These are phyloP conservation scores for Hyphantria cunea DNA, from an alignment of 1,140 invertebrate genomes.

Conservation along the genomic window DNA sequence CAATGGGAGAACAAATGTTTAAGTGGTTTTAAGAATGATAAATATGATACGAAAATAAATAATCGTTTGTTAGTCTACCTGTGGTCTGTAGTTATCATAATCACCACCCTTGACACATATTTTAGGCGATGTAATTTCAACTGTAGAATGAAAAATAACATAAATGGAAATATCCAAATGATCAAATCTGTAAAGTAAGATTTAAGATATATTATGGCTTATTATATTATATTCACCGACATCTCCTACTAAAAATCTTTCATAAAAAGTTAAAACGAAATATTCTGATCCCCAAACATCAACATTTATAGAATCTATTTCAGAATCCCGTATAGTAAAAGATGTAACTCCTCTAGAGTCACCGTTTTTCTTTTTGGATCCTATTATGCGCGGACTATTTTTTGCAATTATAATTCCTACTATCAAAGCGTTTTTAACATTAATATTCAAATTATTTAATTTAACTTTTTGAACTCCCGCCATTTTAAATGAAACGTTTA, in stretches of 20 bases:
- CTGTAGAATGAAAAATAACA: slow-evolving; percentile 65
- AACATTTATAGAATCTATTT: slow-evolving; percentile 85
- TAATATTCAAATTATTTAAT: slow-evolving; percentile 72
- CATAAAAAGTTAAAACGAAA: slow-evolving; percentile 82
- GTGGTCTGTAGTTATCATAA: slow-evolving; percentile 83
- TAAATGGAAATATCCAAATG: background rate
- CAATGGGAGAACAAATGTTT: too few relatives aligned
- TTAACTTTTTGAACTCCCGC: slow-evolving; percentile 70
- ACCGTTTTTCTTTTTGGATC: slow-evolving; percentile 68
- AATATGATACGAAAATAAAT: too few relatives aligned
- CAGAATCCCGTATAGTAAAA: slow-evolving; percentile 87
- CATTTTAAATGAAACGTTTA: slow-evolving; percentile 48
- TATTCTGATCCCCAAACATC: slow-evolving; percentile 86
- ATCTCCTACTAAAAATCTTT: slow-evolving; percentile 84
- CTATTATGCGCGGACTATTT: slow-evolving; percentile 61
- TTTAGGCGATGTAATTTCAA: slow-evolving; percentile 84
- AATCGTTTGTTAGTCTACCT: slow-evolving; percentile 61
- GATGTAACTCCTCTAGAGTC: slow-evolving; percentile 84
- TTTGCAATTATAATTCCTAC: slow-evolving; percentile 76
- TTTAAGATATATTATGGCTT: background rate
- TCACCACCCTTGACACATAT: slow-evolving; percentile 80
- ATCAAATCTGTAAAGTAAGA: background rate
- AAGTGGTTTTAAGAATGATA: too few relatives aligned
- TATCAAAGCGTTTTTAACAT: slow-evolving; percentile 71
- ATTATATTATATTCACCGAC: slow-evolving; percentile 77